These are phyloP conservation scores for Cossypha polioptera DNA, from an alignment of 2,797 vertebrate species.

Conservation along the genomic window DNA sequence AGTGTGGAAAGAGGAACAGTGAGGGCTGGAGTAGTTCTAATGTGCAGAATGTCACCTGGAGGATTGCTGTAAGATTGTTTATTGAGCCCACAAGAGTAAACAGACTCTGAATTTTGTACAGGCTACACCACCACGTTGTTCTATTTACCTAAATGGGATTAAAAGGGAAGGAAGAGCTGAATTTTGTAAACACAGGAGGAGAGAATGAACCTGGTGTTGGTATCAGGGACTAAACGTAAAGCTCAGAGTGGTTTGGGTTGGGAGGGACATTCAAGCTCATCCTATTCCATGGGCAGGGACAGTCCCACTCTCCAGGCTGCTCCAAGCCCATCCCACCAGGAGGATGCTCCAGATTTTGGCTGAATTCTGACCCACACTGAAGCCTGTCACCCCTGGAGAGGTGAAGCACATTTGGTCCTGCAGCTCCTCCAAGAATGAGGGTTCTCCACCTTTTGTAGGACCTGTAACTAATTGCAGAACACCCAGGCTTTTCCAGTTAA, in stretches of 20 bases:
- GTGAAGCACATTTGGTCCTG: no score
- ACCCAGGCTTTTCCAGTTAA: no score
- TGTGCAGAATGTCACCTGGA: not conserved
- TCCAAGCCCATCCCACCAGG: not conserved
- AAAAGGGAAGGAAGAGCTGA: not conserved
- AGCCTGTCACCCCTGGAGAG: not conserved
- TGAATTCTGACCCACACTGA: rapidly evolving
- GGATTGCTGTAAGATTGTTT: not conserved
- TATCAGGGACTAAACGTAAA: not conserved
- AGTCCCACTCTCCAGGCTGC: not conserved
- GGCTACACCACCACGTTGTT: rapidly evolving
- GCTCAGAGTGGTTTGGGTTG: not conserved
- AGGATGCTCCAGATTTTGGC: not conserved
- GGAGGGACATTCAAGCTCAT: not conserved
- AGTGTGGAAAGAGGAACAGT: not conserved
- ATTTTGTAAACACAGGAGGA: not conserved
- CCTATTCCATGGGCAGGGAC: not conserved
- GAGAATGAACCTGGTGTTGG: no score
- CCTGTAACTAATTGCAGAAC: no score
- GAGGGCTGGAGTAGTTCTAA: not conserved
- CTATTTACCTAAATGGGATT: not conserved
- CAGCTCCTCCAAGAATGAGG: not conserved
- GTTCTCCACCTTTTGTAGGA: not conserved
- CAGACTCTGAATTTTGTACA: not conserved
- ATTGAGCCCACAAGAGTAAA: not conserved